Base-by-base conservation (phyloP, 2,113 vertebrate genomes). In the Indicator indicator region DNA sequence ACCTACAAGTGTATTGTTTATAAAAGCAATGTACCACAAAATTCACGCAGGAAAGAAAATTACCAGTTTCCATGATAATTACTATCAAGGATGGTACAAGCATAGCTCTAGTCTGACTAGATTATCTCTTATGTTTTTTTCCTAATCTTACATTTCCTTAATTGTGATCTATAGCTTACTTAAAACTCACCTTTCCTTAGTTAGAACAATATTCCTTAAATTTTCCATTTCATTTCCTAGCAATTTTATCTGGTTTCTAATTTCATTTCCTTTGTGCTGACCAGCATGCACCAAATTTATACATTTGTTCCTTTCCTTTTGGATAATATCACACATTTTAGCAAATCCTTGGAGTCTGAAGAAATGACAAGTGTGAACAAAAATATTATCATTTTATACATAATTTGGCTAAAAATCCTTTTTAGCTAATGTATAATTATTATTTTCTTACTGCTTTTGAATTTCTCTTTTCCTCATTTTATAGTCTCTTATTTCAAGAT, bases 271-370 rank as follows among this genome's bases (percentile, higher is more conserved):
- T 30, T 97, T 98, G 89, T 98, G 98, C 17, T 98, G 98, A 86
- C 98, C 97, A 72, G 90, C 94, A 62, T 98, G 94, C 91, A 98
- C 98, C 76, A 99, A 97, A 36, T 97, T 97, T n/a, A 98, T 95
- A 81, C 97, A 98, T 95, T 99, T 99, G 27, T 98, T 98, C 94
- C 97, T 98, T 97, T 99, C 99, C 30, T 86, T 97, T 85, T 97
- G 97, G 54, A 99, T 71, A 70, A 97, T 73, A 40, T 98, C 95
- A 71, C 97, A 98, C 32, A 99, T 88, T 68, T 97, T 98, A 70
- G 96, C 92, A 93, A 98, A 98, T 69, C 97, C 96, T 86, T 83
- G 96, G 77, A 99, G 95, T 96, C 99, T 99, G 93, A 93, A 85
- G 86, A 96, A 94, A 96, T 46, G 56, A 73, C 83, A 94, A 24